Conservation (phyloP, 1,140 invertebrate species). For the Manduca sexta region DNA sequence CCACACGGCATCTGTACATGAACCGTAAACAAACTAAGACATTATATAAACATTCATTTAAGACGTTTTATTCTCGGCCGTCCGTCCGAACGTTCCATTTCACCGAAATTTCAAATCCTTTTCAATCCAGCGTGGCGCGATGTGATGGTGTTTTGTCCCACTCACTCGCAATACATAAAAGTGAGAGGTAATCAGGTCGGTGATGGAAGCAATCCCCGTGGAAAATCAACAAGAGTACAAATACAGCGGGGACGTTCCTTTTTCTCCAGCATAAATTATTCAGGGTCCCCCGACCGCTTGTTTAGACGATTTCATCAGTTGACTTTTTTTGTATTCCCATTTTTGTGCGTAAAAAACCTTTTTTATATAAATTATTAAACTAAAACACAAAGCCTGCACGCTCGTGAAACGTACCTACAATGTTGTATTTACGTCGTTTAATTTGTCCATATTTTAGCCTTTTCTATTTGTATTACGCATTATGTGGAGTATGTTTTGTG, state of each 20-base stretch:
- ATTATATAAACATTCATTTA: slow-evolving; percentile 14
- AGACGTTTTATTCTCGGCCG: slow-evolving; percentile 9
- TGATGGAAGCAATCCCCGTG: slow-evolving; percentile 35
- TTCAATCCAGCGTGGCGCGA: slow-evolving; percentile 25
- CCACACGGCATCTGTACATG: neutral
- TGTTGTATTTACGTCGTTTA: no score
- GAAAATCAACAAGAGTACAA: slow-evolving; percentile 49
- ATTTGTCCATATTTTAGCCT: no score
- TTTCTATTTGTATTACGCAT: no score
- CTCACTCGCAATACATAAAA: slow-evolving; percentile 14
- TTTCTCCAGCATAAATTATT: slow-evolving; percentile 49
- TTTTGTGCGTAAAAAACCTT: neutral
- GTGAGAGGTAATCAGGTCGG: slow-evolving; percentile 17
- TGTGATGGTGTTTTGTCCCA: slow-evolving; percentile 20
- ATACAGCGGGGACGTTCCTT: slow-evolving; percentile 32
- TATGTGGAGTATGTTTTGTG: no score
- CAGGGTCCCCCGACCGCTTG: slow-evolving; percentile 34
- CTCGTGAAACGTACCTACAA: no score
- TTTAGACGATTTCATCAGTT: slow-evolving; percentile 44
- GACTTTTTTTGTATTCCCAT: slow-evolving; percentile 10
- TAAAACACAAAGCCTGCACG: no score
- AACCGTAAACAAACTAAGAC: neutral
- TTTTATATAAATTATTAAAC: neutral
- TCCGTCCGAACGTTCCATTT: slow-evolving; percentile 10
- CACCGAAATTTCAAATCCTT: slow-evolving; percentile 35